Percentiles rank a stretch among this genome's conserved stretches.
phyloP scores from a whole-genome alignment of 1,140 invertebrate species.

The Oncopodura yosiiana region DNA sequence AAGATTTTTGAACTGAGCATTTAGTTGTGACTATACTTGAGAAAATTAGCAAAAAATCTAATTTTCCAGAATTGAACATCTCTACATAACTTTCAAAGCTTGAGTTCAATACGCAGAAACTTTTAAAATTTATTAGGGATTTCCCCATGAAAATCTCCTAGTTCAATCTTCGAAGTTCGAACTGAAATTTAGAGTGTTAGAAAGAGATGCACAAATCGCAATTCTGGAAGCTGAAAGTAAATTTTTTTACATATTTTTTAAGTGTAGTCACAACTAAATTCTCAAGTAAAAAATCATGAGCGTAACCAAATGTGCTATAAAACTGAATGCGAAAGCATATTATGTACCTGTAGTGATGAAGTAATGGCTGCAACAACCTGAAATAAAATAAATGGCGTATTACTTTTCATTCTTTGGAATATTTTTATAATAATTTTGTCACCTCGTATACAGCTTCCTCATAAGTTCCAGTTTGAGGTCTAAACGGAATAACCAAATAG shows the following conservation, averaged over 20 bases:
- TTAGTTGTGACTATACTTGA: not conserved
- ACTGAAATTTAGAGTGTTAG: too few relatives aligned
- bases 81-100: not conserved
- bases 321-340: not conserved
- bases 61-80: not conserved
- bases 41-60: not conserved
- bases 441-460: constrained; percentile 31
- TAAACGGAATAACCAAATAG: constrained; percentile 79
- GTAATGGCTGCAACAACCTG: constrained; percentile 32
- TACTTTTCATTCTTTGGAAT: too few relatives aligned
- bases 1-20: too few relatives aligned
- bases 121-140: too few relatives aligned
- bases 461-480: constrained; percentile 45
- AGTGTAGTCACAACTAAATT: not conserved
- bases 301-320: not conserved
- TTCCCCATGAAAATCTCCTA: too few relatives aligned
- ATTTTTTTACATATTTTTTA: not conserved
- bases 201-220: not conserved
- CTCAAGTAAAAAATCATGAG: not conserved
- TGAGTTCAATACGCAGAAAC: not conserved
- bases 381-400: too few relatives aligned
- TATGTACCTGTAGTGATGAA: constrained; percentile 30
- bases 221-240: not conserved
- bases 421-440: too few relatives aligned
- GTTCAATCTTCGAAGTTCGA: too few relatives aligned